Conservation (phyloP, 2,797 vertebrate species). For the Hapalemur alaotrensis region DNA sequence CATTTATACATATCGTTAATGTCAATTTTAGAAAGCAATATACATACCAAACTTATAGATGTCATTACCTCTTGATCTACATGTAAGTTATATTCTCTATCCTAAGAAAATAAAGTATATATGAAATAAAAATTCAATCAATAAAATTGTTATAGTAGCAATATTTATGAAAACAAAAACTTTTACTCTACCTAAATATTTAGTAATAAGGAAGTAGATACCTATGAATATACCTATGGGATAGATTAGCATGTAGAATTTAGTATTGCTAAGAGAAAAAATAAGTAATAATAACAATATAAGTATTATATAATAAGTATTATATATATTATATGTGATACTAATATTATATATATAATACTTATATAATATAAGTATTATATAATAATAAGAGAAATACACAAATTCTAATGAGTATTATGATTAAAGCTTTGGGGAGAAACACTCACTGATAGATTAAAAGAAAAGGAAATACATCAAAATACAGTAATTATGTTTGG, state of each 20-base stretch:
- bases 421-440: not conserved
- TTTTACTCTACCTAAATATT: not conserved
- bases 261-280: not conserved
- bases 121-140: slow-evolving; percentile 6
- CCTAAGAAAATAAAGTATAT: not conserved
- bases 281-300: not conserved
- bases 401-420: not conserved
- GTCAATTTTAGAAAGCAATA: not conserved
- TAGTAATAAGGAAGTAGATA: not conserved
- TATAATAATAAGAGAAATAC: not conserved
- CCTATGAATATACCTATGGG: not conserved
- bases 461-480: not conserved
- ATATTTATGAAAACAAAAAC: not conserved
- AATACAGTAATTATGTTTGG: not conserved
- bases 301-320: not conserved
- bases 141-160: not conserved
- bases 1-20: not conserved
- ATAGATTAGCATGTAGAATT: not conserved
- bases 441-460: not conserved
- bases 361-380: not conserved
- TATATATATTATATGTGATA: too few relatives aligned
- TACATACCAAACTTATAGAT: not conserved
- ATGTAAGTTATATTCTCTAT: slow-evolving; percentile 11
- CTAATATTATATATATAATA: too few relatives aligned
- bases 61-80: not conserved